These are phyloP conservation scores for Malurus melanocephalus DNA, from an alignment of 2,113 vertebrate species.

Conservation along the genomic window DNA sequence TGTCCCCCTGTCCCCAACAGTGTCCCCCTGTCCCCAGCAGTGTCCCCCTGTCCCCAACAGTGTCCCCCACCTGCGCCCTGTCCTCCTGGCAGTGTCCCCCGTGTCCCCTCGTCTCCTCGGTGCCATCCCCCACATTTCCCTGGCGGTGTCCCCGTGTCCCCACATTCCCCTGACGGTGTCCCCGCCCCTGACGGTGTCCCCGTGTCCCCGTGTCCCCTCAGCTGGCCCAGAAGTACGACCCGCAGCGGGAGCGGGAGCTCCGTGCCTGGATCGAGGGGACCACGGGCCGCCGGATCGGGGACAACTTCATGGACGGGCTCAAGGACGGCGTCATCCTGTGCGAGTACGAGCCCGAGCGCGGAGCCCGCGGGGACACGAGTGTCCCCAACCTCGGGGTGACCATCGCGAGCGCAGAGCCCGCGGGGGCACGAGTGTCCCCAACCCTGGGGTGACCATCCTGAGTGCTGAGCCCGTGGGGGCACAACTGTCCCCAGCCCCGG, in stretches of 20 bases:
- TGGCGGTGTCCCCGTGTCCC: not conserved
- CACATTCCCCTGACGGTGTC: not conserved
- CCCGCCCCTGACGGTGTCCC: not conserved
- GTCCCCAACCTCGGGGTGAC: no score
- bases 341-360: slow-evolving; percentile 74
- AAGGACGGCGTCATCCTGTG: slow-evolving; percentile 90
- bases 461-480: not conserved
- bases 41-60: no score
- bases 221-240: slow-evolving; percentile 92
- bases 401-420: no score
- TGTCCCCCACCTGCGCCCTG: no score
- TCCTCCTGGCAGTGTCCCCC: no score
- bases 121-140: no score
- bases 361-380: no score
- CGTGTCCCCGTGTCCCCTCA: slow-evolving; percentile 15
- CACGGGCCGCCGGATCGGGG: slow-evolving; percentile 79
- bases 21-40: no score
- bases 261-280: slow-evolving; percentile 87
- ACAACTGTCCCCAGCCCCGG: not conserved
- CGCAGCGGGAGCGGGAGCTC: slow-evolving; percentile 85
- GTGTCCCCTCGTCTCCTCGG: no score
- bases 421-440: no score
- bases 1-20: no score
- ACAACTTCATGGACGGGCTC: slow-evolving; percentile 90
- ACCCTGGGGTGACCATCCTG: no score